Conservation (phyloP, 1,140 invertebrate genomes). For the Bombus fervidus region DNA sequence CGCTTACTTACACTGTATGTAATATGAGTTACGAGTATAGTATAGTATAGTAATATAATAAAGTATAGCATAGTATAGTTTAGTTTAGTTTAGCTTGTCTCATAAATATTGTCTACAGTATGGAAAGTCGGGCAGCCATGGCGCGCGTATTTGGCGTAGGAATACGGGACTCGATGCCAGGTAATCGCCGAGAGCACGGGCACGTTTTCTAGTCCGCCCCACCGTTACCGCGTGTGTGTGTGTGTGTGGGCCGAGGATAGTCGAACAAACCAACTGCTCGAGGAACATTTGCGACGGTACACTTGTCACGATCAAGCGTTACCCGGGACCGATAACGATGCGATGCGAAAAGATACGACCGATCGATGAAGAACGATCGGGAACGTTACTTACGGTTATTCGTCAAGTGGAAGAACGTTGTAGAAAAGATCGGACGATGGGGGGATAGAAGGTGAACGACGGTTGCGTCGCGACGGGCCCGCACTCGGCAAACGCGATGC, state of each 20-base stretch:
- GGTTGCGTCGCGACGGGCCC: not conserved
- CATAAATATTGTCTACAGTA: constrained; percentile 83
- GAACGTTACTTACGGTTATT: not conserved
- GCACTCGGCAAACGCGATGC: constrained; percentile 21
- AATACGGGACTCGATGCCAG: constrained; percentile 77
- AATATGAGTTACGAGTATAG: constrained; percentile 64
- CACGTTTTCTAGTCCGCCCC: not conserved
- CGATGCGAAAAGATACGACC: not conserved
- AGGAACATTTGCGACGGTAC: constrained; percentile 17
- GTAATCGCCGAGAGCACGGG: constrained; percentile 70
- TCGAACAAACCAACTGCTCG: not conserved
- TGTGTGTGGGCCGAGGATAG: not conserved
- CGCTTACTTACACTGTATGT: constrained; percentile 66
- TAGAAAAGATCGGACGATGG: not conserved
- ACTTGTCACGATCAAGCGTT: not conserved
- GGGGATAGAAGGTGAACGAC: not conserved
- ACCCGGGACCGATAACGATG: not conserved
- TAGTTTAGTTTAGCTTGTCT: constrained; percentile 77
- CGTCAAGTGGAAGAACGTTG: constrained; percentile 36
- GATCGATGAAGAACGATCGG: not conserved
- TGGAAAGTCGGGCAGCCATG: constrained; percentile 80
- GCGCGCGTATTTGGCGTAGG: constrained; percentile 78
- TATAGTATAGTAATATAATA: constrained; percentile 21
- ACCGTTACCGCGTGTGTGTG: not conserved
- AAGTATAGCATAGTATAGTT: constrained; percentile 48